Base-by-base conservation (phyloP, 2,888 invertebrate species). In the Timema cristinae region DNA sequence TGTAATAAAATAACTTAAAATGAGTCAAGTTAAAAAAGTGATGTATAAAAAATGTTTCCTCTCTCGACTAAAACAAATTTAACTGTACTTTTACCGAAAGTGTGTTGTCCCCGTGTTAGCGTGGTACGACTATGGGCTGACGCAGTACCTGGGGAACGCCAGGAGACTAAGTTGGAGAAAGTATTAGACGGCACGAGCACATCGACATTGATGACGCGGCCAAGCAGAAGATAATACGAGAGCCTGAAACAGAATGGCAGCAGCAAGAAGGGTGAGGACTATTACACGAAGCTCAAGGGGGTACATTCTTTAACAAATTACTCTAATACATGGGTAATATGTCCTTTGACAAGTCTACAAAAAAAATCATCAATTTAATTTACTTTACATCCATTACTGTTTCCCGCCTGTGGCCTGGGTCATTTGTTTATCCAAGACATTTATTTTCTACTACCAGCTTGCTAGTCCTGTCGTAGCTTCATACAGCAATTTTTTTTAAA, bases 71-170 rank as follows among this genome's bases (percentile, higher is more conserved):
- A 11, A 61, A 61, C 47, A 61, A 47, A 61, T 16, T 61, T 16
- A 15, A 47, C 16, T 47, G 61, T 61, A 0, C 61, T 47, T 61
- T 47, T 47, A 47, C 32, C 47, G 61, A 51, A 71, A 66, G 66
- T 71, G 50, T 71, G 52, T 73, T 68, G 56, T 9, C 51, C 66
- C 66, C 66, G 79, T 77, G 81, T 77, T 83, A 92, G 95, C 95
- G 79, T 96, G 95, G 95, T 96, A 96, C 86, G 95, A 96, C 85
- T 87, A 89, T 81, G 95, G 93, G 82, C 88, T 94, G 81, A 86
- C 91, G 77, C 89, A 90, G 81, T 95, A 94, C 83, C 95, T 95
- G 83, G 88, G 81, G 91, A 91, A 78, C 90, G 94, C 76, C 85
- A 88, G 81, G 92, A 91, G 78, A 92, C 91, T 71, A 95, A 96